Evolutionary conservation across 1,140 invertebrate genomes (phyloP), one percentile per base, ranked within the genome.

Genomic region (Panulirus ornatus): DNA sequence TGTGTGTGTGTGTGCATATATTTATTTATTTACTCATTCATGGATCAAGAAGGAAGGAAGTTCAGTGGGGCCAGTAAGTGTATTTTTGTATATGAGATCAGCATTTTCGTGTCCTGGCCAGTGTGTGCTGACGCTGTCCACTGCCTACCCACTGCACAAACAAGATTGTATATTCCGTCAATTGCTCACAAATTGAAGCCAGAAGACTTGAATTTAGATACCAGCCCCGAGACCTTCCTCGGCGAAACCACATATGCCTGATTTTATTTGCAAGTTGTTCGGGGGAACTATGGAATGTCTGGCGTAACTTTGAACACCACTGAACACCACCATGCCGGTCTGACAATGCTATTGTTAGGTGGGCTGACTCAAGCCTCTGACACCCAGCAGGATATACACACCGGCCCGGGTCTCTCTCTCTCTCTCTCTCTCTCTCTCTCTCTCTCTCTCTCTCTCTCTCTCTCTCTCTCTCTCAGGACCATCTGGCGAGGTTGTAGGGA

Each of bases 131-230:
- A 38, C 36, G 75, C 16, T 34, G 40, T 47, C 75, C 40, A 8
- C 75, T n/a, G 75, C 22, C 75, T 22, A 14, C 66, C 82, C 36
- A n/a, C 30, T 30, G 36, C 40, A 84, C 66, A 84, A 84, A 84
- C 83, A 84, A 84, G 83, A 63, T 71, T 71, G 38, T 71, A 66
- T 44, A 84, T 84, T 51, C 66, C 51, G 44, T 71, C 83, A 84
- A 73, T 84, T 84, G 83, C 42, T 73, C 83, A 71, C 70, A 84
- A 84, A 84, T 84, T 84, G 66, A 84, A 71, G 11, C 66, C 34
- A 84, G 66, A 84, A 51, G 66, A 84, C 66, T 47, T 84, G 66
- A 73, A 73, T 84, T 84, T 73, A 73, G 83, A 84, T 84, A 58
- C 66, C n/a, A 71, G 51, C 42, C 58, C 47, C 6, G 44, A 47